A percentile compares a stretch with the other conserved stretches of the same genome.
These are phyloP conservation scores for Lasioglossum figueresi DNA, from an alignment of 2,888 invertebrate species.

Conservation along the genomic window DNA sequence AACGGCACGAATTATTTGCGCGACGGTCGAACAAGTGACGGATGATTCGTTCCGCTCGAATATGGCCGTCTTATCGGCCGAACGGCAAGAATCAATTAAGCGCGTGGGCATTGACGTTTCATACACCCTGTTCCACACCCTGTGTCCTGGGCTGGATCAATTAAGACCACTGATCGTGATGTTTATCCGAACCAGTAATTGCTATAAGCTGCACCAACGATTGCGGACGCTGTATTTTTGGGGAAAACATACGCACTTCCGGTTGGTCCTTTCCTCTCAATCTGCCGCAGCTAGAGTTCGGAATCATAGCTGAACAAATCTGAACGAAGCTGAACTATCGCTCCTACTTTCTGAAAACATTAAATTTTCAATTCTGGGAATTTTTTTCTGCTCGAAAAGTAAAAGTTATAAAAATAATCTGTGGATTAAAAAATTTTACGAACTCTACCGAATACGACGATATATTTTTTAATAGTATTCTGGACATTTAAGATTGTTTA, in stretches of 20 bases:
- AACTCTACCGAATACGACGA: background rate
- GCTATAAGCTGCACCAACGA: conserved; percentile 44
- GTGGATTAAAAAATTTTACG: background rate
- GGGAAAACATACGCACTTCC: conserved; percentile 6
- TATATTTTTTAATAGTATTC: background rate
- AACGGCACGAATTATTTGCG: background rate
- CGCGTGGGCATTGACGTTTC: conserved; percentile 15
- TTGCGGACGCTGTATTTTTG: conserved; percentile 19
- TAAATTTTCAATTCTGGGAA: background rate
- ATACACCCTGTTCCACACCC: background rate
- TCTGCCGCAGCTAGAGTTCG: background rate
- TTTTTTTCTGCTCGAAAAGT: background rate
- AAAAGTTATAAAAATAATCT: background rate
- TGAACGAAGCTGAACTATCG: no score
- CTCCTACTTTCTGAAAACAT: background rate
- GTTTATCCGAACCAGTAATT: conserved; percentile 33
- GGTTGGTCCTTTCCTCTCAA: background rate
- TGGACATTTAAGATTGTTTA: background rate
- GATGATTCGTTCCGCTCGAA: background rate
- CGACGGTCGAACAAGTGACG: background rate
- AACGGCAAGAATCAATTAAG: background rate
- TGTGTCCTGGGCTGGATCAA: conserved; percentile 37
- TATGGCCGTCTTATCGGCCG: background rate
- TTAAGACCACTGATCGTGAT: conserved; percentile 29
- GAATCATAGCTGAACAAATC: background rate